phyloP scores from a whole-genome alignment of 1,140 invertebrate species.

The Plutomurus gul region DNA sequence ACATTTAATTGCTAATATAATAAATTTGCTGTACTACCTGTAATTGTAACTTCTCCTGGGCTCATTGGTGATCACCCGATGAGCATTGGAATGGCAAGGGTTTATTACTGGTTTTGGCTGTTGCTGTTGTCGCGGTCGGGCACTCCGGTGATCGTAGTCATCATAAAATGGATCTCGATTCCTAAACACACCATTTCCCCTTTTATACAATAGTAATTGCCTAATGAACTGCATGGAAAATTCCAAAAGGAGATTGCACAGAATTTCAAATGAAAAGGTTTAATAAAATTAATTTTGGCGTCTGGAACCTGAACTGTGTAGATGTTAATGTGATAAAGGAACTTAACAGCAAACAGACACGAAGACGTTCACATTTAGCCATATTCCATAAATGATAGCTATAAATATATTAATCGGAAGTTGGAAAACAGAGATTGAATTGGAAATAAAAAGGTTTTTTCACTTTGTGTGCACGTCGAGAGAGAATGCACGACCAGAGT shows the following conservation, averaged over 20 bases:
- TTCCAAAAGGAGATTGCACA: background rate
- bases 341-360: constrained; percentile 2
- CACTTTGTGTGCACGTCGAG: background rate
- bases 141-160: constrained; percentile 3
- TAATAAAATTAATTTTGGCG: no score
- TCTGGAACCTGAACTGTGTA: constrained; percentile 4
- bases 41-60: constrained; percentile 54
- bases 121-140: background rate
- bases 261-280: no score
- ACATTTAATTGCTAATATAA: no score
- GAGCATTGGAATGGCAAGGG: constrained; percentile 50
- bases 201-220: background rate
- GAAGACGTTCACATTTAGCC: constrained; percentile 20
- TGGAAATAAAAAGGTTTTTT: background rate
- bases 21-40: no score
- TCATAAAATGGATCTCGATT: constrained; percentile 31
- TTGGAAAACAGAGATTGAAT: background rate
- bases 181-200: background rate
- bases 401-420: background rate
- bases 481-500: background rate
- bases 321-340: constrained; percentile 3
- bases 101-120: constrained; percentile 30
- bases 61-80: constrained; percentile 49
- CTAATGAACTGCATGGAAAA: background rate
- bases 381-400: constrained; percentile 25